Base-by-base conservation (phyloP, 2,113 vertebrate species). In the Lepisosteus oculatus region DNA sequence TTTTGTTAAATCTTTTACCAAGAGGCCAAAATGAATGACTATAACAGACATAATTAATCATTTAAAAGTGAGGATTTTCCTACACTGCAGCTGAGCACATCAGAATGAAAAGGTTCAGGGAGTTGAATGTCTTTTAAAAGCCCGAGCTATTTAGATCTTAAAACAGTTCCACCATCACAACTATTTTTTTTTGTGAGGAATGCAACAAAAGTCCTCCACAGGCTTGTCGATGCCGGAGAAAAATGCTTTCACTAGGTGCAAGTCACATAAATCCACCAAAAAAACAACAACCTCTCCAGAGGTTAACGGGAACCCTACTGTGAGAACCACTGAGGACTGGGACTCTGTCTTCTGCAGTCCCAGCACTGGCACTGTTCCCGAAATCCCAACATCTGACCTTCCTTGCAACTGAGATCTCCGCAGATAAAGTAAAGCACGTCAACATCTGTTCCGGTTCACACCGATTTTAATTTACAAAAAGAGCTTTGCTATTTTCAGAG, bases 391-490 rank as follows among this genome's bases (percentile, higher is more conserved):
- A 83, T 77, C 85, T 88, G 88, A 87, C 85, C 86, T 83, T 83
- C 8, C 74, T 86, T 84, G 76, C 78, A 76, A 76, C 65, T 42
- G 76, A 78, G 77, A 85, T 89, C 89, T 85, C 85, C 85, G 83
- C 86, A 89, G 86, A 91, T 87, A 88, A 89, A 88, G 83, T 83
- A 86, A 89, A 90, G 79, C 87, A 84, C 85, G 81, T 87, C 88
- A 90, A 88, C 86, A 90, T 92, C 90, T 90, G 90, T 91, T 88
- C 84, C 84, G 85, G 79, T 90, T 93, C 90, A 85, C 87, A 86
- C 86, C 87, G 68, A 90, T 90, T 92, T 94, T 93, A 87, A 89
- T 92, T 90, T 88, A 85, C 84, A 90, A 90, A 92, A 89, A 93
- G 87, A 86, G 87, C 88, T 85, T 84, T 83, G 89, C 89, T 93